A percentile compares a stretch with the other conserved stretches of the same genome.
Evolutionary conservation across 2,797 vertebrate genomes (phyloP).

Genomic region (Antrozous pallidus): DNA sequence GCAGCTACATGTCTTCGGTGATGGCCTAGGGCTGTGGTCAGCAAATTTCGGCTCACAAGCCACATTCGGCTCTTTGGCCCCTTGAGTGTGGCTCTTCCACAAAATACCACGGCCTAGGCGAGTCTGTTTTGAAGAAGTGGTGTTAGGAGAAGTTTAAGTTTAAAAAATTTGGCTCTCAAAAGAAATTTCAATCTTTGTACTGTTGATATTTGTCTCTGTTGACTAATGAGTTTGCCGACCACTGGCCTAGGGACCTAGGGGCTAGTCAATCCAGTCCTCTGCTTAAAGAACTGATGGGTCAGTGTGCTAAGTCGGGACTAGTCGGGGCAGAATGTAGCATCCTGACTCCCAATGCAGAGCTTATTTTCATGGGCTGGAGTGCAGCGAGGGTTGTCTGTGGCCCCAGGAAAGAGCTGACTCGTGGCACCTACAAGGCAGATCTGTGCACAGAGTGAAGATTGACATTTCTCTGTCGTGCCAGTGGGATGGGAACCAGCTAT

Average conservation of each 20-base stretch:
- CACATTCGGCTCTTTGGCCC: too few relatives aligned
- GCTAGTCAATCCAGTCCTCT: background rate
- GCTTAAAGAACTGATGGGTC: background rate
- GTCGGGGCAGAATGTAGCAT: background rate
- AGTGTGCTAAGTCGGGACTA: background rate
- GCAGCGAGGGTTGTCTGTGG: background rate
- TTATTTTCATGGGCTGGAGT: background rate
- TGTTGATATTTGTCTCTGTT: too few relatives aligned
- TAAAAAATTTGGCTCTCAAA: too few relatives aligned
- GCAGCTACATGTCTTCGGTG: background rate
- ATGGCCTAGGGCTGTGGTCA: too few relatives aligned
- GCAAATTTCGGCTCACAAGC: too few relatives aligned
- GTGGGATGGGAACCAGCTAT: background rate
- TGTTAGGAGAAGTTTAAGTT: too few relatives aligned
- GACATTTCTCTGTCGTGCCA: background rate
- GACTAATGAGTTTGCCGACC: too few relatives aligned
- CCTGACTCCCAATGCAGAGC: background rate
- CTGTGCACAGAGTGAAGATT: background rate
- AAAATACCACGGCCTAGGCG: too few relatives aligned
- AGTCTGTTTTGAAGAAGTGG: too few relatives aligned
- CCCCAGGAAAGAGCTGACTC: background rate
- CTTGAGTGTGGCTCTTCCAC: too few relatives aligned
- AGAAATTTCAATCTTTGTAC: too few relatives aligned
- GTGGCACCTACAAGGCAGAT: background rate
- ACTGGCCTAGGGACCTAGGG: background rate